These are phyloP conservation scores for Sipha maydis DNA, from an alignment of 2,888 invertebrate genomes.

Conservation along the genomic window DNA sequence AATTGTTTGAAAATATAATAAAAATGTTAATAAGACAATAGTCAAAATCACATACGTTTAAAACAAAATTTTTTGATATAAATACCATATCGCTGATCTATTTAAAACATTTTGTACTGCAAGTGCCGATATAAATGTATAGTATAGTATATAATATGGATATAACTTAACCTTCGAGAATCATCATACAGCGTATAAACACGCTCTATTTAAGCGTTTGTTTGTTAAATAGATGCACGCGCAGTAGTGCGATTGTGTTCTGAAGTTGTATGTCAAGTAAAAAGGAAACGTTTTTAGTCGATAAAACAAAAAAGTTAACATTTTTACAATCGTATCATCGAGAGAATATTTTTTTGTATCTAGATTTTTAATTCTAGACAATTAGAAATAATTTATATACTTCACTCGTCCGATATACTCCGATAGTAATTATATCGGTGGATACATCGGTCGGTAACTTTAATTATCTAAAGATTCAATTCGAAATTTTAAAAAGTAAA, in stretches of 20 bases:
- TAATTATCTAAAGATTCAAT: constrained; percentile 48
- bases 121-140: too few relatives aligned
- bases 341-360: neutral
- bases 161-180: too few relatives aligned
- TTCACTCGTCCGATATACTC: constrained; percentile 1
- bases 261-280: neutral
- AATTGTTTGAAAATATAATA: too few relatives aligned
- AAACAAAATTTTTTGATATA: too few relatives aligned
- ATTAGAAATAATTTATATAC: constrained; percentile 46
- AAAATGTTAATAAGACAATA: too few relatives aligned
- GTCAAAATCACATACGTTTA: too few relatives aligned
- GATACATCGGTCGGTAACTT: constrained; percentile 14
- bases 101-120: too few relatives aligned
- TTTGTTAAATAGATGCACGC: neutral
- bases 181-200: too few relatives aligned
- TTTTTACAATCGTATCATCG: neutral
- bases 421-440: constrained; percentile 29
- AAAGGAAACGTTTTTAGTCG: neutral
- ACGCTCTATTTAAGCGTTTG: too few relatives aligned
- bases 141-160: too few relatives aligned
- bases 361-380: constrained; percentile 8
- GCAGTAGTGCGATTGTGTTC: neutral
- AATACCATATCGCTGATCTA: too few relatives aligned
- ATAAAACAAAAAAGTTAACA: neutral
- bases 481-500: constrained; percentile 44